phyloP scores from a whole-genome alignment of 2,113 vertebrate genomes.

The Helogale parvula region DNA sequence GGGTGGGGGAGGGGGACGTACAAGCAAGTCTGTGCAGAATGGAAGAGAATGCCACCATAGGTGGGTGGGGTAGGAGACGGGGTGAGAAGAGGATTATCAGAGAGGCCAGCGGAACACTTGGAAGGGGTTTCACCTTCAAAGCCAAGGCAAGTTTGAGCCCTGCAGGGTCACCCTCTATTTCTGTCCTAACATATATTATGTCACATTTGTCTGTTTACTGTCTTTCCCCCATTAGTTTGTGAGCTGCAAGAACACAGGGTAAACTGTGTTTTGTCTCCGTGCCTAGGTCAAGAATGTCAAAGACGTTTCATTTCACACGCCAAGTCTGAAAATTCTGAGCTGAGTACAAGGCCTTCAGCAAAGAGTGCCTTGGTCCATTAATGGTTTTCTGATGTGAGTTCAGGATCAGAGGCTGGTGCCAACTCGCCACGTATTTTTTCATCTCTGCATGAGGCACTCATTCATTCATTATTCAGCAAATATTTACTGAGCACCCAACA shows the following conservation, averaged over 20 bases:
- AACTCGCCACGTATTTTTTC: neutral
- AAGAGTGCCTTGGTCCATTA: neutral
- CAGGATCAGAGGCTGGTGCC: neutral
- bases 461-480: constrained; percentile 42
- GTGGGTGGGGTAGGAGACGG: neutral
- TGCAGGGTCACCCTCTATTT: no score
- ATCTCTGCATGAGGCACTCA: neutral
- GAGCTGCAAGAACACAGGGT: neutral
- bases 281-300: neutral
- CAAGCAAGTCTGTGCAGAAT: no score
- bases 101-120: neutral
- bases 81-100: neutral
- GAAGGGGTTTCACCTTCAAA: neutral
- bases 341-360: neutral
- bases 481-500: neutral
- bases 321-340: neutral
- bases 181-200: neutral
- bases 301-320: neutral
- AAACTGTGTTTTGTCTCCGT: neutral
- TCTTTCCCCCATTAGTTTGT: neutral
- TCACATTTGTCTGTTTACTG: neutral
- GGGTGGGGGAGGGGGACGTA: no score
- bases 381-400: neutral
- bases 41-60: neutral
- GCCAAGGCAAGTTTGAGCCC: neutral